Evolutionary conservation across 1,140 invertebrate species (phyloP).

Genomic region (Drosophila ercepeae): DNA sequence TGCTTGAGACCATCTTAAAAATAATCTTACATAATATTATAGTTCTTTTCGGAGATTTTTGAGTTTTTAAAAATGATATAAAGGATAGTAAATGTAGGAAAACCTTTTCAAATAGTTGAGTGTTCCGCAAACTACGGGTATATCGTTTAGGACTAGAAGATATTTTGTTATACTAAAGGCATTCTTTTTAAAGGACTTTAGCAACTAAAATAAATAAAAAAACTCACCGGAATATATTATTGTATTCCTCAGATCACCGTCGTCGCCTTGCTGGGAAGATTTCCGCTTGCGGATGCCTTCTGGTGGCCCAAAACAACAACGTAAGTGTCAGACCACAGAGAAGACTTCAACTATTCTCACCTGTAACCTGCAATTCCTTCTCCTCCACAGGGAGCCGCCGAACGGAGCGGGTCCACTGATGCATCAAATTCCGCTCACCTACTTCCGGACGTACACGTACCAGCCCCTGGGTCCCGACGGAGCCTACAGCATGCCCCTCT

Average conservation of each 20-base stretch:
- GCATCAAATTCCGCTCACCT: constrained; percentile 78
- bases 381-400: constrained; percentile 52
- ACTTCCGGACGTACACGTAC: constrained; percentile 80
- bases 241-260: constrained; percentile 24
- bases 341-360: background rate
- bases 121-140: too few species aligned
- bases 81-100: too few species aligned
- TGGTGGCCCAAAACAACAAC: constrained; percentile 74
- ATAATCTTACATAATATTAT: too few species aligned
- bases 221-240: background rate
- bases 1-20: too few species aligned
- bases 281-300: constrained; percentile 41
- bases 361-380: background rate
- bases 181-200: too few species aligned
- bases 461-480: constrained; percentile 58
- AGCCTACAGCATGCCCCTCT: constrained; percentile 61
- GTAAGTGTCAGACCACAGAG: constrained; percentile 34
- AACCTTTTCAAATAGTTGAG: too few species aligned
- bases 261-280: background rate
- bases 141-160: too few species aligned
- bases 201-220: background rate
- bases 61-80: too few species aligned
- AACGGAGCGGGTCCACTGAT: constrained; percentile 41
- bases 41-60: too few species aligned
- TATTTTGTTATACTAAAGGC: too few species aligned